Evolutionary conservation across 2,888 invertebrate species (phyloP), one percentile per base, ranked within the genome.

Genomic region (Aspidiotus rigidus): DNA sequence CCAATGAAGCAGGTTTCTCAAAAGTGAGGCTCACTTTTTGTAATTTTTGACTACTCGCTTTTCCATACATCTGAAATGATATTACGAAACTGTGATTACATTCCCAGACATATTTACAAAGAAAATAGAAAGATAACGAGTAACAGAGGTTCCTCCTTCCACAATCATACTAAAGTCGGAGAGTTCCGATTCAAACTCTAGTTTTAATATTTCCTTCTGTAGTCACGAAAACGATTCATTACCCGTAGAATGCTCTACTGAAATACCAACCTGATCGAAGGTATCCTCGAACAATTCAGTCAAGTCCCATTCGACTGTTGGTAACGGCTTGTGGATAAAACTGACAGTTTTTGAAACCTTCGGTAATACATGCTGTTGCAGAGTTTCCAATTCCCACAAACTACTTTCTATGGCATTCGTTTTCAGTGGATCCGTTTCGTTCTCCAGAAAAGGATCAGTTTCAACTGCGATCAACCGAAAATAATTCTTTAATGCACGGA

Each of bases 321-420:
- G 87, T 56, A 89, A 76, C 1, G 85, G 83, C 63, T 83, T 82
- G 64, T 84, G 83, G 64, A 91, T 85, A 73, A 88, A 87, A 73
- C 82, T 81, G 0, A 93, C 91, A 0, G 88, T 86, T 61, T 82
- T 82, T 16, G 87, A 83, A 9, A 93, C 86, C 71, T 83, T 83
- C 6, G 92, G 89, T 74, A 87, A 76, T 11, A 83, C 82, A 77
- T 92, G 91, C 72, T 83, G 81, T 76, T 89, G 87, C 72, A 95
- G 80, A 11, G 88, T 85, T 74, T 86, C 83, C 71, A 94, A 83
- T 81, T 98, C 97, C 97, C 97, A 98, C 69, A 98, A 82, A 62
- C 90, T 92, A 76, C 95, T 94, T 72, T 89, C 85, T 7, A 92
- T 80, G 0, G 97, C 98, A 73, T 86, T 85, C 9, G 91, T 87